Evolutionary conservation across 1,140 invertebrate genomes (phyloP), one percentile per base, ranked within the genome.

Genomic region (Micrasema minimum): DNA sequence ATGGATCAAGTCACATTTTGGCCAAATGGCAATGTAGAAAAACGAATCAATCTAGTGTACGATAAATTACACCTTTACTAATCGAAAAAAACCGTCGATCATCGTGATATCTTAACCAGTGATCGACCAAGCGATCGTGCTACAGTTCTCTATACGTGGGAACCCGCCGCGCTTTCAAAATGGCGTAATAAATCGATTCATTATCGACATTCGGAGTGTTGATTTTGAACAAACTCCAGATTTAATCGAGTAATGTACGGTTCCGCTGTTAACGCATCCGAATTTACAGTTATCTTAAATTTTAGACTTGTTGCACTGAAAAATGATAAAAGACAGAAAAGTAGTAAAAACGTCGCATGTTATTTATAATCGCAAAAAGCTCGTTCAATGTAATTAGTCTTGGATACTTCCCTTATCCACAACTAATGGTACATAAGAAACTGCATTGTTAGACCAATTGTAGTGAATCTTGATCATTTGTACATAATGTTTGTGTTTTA

Each of bases 51-150:
- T 48, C 61, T 46, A 31, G 45, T 46, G 23, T 23, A 67, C 50
- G 35, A 67, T 67, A 67, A 67, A 53, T 53, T 55, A 66, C 51
- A 57, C 65, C 50, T 67, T 67, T 43, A 67, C 65, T 67, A 55
- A 67, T 67, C 65, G 65, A 67, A 55, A 67, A 55, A 67, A 67
- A 53, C n/a, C 48, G 26, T 38, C 62, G 64, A 66, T 66, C 64
- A 66, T 66, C 45, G 64, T 53, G 62, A 48, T 51, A 66, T 66
- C 62, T 66, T 66, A 66, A 66, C 45, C 62, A 20, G 53, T 14
- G 31, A 38, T 37, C 51, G 61, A 26, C 41, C 41, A 23, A 48
- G 23, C 26, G 45, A 59, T 59, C 55, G 55, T 59, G 55, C 35
- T 35, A n/a, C 10, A 20, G 51, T 31, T 46, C 50, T 50, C 50